phyloP scores from a whole-genome alignment of 2,797 vertebrate genomes.

The Dipus sagitta region DNA sequence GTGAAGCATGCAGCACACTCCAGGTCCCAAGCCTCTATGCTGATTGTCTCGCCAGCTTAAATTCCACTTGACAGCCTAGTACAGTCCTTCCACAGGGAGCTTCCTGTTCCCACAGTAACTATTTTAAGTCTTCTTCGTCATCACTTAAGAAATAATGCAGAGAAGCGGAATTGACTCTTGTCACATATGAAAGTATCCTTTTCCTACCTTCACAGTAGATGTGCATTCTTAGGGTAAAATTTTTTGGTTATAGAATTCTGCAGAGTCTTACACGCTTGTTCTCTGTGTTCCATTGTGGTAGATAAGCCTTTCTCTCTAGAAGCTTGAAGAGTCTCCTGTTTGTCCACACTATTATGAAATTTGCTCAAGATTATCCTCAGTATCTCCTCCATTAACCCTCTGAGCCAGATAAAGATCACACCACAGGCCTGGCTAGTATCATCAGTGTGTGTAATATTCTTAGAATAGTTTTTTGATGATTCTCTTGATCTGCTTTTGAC shows the following conservation, averaged over 20 bases:
- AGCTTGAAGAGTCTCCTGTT: background rate
- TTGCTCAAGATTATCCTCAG: no score
- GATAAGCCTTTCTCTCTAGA: background rate
- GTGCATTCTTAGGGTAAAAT: background rate
- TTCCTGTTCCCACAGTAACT: background rate
- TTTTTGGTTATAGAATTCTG: background rate
- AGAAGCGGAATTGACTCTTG: background rate
- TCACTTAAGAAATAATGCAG: background rate
- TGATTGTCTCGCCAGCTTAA: background rate
- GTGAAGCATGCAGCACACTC: background rate
- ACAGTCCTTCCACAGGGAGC: background rate
- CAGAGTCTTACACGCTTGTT: background rate
- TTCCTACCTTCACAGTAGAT: background rate
- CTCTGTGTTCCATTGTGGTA: background rate
- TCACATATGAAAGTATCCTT: background rate
- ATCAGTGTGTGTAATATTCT: background rate
- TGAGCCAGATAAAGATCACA: background rate
- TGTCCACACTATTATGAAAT: background rate
- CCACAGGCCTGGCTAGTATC: background rate
- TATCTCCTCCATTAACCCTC: background rate
- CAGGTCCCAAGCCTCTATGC: background rate
- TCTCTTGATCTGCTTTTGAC: background rate
- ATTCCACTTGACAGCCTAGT: rapidly evolving
- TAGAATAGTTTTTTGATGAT: background rate
- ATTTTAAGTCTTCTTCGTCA: background rate